Conservation (phyloP, 2,888 invertebrate species). For the Malachius bipustulatus region DNA sequence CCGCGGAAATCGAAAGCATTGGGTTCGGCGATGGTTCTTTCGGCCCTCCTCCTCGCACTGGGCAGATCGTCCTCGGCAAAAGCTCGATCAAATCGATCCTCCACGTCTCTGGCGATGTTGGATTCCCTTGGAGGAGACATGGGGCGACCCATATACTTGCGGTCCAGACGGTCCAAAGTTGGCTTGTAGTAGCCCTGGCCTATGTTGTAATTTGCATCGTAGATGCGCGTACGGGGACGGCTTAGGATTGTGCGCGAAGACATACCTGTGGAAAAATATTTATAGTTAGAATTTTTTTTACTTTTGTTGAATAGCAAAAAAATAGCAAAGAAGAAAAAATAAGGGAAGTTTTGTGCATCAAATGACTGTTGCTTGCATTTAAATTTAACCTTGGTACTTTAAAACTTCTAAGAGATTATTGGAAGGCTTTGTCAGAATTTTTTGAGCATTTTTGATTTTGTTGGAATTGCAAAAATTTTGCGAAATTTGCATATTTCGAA, state of each 20-base stretch:
- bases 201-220: constrained; percentile 76
- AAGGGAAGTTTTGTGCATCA: too few species aligned
- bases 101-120: constrained; percentile 27
- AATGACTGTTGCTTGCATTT: too few species aligned
- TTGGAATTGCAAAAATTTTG: too few species aligned
- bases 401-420: too few species aligned
- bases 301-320: too few species aligned
- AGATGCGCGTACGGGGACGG: constrained; percentile 67
- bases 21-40: constrained; percentile 41
- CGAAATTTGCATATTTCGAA: too few species aligned
- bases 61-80: constrained; percentile 42
- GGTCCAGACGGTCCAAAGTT: constrained; percentile 61
- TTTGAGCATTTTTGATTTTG: too few species aligned
- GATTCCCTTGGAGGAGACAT: constrained; percentile 28
- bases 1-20: constrained; percentile 54
- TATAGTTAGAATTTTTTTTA: too few species aligned
- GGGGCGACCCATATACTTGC: constrained; percentile 49
- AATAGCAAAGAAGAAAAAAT: too few species aligned
- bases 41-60: constrained; percentile 41
- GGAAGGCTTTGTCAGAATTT: too few species aligned
- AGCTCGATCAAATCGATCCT: constrained; percentile 37
- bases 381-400: too few species aligned
- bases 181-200: constrained; percentile 75
- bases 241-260: constrained; percentile 32
- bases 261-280: constrained; percentile 20